phyloP scores from a whole-genome alignment of 2,888 invertebrate genomes.

The Cheilosia urbana region DNA sequence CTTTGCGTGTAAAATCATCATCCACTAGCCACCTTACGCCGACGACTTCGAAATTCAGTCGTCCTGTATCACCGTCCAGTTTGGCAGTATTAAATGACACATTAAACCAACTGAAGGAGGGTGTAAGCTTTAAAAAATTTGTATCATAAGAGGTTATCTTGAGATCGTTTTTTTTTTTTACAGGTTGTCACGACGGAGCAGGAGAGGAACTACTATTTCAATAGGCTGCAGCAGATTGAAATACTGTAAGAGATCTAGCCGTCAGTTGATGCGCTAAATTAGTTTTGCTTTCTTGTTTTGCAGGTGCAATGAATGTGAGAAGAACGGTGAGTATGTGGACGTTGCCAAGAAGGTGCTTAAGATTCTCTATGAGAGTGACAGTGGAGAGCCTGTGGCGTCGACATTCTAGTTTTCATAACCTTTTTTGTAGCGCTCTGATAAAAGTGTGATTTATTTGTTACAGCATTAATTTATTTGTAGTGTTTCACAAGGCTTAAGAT shows the following conservation, averaged over 20 bases:
- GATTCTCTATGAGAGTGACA: slow-evolving; percentile 77
- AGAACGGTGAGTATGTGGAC: slow-evolving; percentile 74
- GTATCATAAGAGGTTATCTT: neutral
- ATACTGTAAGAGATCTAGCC: slow-evolving; percentile 68
- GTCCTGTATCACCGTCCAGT: slow-evolving; percentile 75
- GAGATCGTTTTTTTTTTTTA: neutral
- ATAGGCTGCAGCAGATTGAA: slow-evolving; percentile 79
- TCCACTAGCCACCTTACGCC: slow-evolving; percentile 68
- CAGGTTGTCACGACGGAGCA: slow-evolving; percentile 65
- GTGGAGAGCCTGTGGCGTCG: slow-evolving; percentile 25
- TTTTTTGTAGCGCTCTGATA: neutral
- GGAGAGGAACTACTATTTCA: slow-evolving; percentile 78
- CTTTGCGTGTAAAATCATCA: slow-evolving; percentile 52
- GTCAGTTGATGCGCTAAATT: neutral
- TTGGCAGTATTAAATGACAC: slow-evolving; percentile 73
- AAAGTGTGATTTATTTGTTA: slow-evolving; percentile 14
- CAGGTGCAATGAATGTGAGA: slow-evolving; percentile 74
- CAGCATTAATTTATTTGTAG: slow-evolving; percentile 32
- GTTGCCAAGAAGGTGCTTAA: slow-evolving; percentile 77
- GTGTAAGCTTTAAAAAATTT: slow-evolving; percentile 35
- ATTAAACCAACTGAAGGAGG: slow-evolving; percentile 53
- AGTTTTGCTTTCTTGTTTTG: neutral
- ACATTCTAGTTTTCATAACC: slow-evolving; percentile 4
- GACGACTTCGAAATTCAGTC: slow-evolving; percentile 49
- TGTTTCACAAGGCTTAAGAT: neutral